A percentile compares a stretch with the other conserved stretches of the same genome.
These are phyloP conservation scores for Anarsia innoxiella DNA, from an alignment of 2,888 invertebrate species.

Conservation along the genomic window DNA sequence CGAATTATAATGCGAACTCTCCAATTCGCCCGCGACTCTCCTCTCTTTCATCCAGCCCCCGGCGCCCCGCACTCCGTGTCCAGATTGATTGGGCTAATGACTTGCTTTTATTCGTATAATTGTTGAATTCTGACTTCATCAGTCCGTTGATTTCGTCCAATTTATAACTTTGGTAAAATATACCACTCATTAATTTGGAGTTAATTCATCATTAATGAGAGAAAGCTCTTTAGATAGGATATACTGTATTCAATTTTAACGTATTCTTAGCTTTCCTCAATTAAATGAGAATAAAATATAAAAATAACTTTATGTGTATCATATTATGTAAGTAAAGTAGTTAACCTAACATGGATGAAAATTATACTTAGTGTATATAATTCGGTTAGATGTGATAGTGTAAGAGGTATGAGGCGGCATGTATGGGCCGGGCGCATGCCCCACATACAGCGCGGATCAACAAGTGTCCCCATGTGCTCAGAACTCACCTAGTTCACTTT, in stretches of 20 bases:
- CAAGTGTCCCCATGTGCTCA: conserved; percentile 69
- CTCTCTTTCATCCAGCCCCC: too few relatives aligned
- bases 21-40: conserved; percentile 26
- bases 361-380: too few relatives aligned
- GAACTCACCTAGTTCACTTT: conserved; percentile 23
- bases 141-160: conserved; percentile 37
- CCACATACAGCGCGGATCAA: conserved; percentile 45
- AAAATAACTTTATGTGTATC: neutral
- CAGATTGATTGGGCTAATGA: conserved; percentile 66
- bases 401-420: too few relatives aligned
- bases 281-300: neutral
- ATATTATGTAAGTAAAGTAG: neutral
- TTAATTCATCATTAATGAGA: conserved; percentile 32
- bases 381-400: too few relatives aligned
- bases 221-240: too few relatives aligned
- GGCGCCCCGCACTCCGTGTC: conserved; percentile 22
- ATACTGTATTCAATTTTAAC: conserved; percentile 5
- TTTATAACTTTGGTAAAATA: conserved; percentile 49
- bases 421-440: conserved; percentile 42
- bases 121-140: conserved; percentile 58
- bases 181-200: conserved; percentile 43
- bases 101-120: conserved; percentile 64
- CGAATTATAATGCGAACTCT: conserved; percentile 58
- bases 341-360: too few relatives aligned
- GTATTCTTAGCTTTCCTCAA: conserved; percentile 8